Evolutionary conservation across 2,797 vertebrate genomes (phyloP).

Genomic region (Meriones psammophilus): DNA sequence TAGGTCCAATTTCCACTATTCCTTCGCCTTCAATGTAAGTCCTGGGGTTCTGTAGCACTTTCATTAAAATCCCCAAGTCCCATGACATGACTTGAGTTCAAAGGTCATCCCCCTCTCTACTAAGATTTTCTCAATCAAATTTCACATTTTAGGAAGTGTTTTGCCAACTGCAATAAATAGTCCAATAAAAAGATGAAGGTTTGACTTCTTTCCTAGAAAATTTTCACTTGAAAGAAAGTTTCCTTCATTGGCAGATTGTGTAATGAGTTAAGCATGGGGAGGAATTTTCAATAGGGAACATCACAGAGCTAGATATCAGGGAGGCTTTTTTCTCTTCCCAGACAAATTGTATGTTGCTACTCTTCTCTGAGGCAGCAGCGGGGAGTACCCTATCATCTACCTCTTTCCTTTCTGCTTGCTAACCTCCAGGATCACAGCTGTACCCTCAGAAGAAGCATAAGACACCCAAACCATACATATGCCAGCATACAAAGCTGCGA

Average conservation of each 20-base stretch:
- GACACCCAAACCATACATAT: neutral
- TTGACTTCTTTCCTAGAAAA: neutral
- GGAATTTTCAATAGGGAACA: neutral
- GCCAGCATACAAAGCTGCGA: neutral
- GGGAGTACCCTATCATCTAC: neutral
- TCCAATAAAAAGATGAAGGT: neutral
- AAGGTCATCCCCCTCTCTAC: neutral
- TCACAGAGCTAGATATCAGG: neutral
- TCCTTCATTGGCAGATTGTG: neutral
- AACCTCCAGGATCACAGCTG: neutral
- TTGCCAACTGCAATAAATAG: neutral
- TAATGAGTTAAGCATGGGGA: neutral
- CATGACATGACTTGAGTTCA: neutral
- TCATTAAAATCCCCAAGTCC: neutral
- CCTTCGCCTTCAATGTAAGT: neutral
- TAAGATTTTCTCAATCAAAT: neutral
- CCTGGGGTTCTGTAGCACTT: neutral
- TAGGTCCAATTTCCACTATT: neutral
- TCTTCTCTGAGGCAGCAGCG: neutral
- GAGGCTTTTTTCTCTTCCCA: neutral
- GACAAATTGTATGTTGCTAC: neutral
- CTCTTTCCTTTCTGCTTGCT: neutral
- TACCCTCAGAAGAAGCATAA: neutral
- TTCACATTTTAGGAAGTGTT: neutral
- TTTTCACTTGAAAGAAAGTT: conserved; percentile 17